Evolutionary conservation across 1,140 invertebrate species (phyloP), one percentile per base, ranked within the genome.

Genomic region (Carposina sasakii): DNA sequence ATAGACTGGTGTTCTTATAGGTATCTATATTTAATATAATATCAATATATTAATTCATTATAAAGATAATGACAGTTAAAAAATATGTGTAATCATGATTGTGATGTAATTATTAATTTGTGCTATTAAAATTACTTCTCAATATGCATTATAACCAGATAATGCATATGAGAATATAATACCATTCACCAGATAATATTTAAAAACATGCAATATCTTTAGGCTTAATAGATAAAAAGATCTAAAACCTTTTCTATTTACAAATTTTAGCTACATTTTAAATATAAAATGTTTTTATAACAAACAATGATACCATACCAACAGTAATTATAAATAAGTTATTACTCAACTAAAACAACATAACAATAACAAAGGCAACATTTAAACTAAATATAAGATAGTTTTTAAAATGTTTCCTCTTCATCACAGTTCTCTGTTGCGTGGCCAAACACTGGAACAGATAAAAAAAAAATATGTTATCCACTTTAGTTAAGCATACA

Each of bases 371-470:
- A 81, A 77, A 57, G 75, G 77, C 81, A 82, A 84, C 75, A 73
- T 69, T 76, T 74, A 57, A 69, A 59, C 60, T 71, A 72, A 67
- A 68, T 52, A 36, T 62, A 69, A 72, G 73, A 78, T 69, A 71
- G 47, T 24, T 58, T 48, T 73, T 81, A 95, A 86, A 91, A 96
- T 46, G 92, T 94, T 86, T 94, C 91, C 66, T 90, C 91, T 76
- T 93, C 92, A 81, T 92, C 90, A 85, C 94, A 96, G 63, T 94
- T 88, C 53, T 88, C 87, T 13, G 92, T 92, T 60, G 88, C 88
- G 71, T 96, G 94, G 6, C 93, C 94, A 83, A 95, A 96, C 49
- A 90, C 92, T 94, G 85, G 24, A 85, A 87, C 52, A 63, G 63
- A 59, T 34, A 60, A 51, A 60, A 55, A 55, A 57, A 9, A n/a